Conservation (phyloP, 2,797 vertebrate species). For the Geotrypetes seraphini region DNA sequence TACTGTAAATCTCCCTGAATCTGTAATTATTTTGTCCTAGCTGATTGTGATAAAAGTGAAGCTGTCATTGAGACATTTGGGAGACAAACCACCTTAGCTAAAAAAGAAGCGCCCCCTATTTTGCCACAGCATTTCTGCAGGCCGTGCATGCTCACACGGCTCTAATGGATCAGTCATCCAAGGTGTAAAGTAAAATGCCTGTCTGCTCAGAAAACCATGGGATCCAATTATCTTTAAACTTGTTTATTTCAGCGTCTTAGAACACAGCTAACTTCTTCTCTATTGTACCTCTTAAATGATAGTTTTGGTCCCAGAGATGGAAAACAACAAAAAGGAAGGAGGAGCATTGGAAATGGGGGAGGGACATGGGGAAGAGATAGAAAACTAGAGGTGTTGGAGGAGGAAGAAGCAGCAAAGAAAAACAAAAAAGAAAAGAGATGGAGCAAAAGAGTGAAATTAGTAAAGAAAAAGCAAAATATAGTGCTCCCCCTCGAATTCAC, state of each 20-base stretch:
- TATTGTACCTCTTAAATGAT: no score
- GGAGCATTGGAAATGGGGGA: no score
- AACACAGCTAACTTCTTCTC: slow-evolving; percentile 2
- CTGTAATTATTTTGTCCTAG: slow-evolving; percentile 49
- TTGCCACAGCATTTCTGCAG: slow-evolving; percentile 19
- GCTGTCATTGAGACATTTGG: slow-evolving; percentile 41
- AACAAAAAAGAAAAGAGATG: no score
- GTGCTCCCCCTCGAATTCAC: no score
- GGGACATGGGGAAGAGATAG: no score
- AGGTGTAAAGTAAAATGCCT: slow-evolving; percentile 47
- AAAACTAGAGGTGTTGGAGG: no score
- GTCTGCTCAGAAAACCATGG: slow-evolving; percentile 37
- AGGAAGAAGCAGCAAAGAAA: no score
- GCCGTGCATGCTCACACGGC: slow-evolving; percentile 32
- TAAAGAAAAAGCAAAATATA: no score
- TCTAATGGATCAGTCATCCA: slow-evolving; percentile 28
- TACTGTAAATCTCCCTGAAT: slow-evolving; percentile 38
- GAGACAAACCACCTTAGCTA: slow-evolving; percentile 33
- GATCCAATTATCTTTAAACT: slow-evolving; percentile 36
- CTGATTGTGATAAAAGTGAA: slow-evolving; percentile 49
- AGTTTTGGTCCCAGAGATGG: no score
- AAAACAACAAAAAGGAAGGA: no score
- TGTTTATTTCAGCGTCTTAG: slow-evolving; percentile 19
- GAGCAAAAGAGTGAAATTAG: no score
- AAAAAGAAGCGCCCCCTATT: slow-evolving; percentile 16